Base-by-base conservation (phyloP, 2,113 vertebrate species). In the Rhinogobius similis region DNA sequence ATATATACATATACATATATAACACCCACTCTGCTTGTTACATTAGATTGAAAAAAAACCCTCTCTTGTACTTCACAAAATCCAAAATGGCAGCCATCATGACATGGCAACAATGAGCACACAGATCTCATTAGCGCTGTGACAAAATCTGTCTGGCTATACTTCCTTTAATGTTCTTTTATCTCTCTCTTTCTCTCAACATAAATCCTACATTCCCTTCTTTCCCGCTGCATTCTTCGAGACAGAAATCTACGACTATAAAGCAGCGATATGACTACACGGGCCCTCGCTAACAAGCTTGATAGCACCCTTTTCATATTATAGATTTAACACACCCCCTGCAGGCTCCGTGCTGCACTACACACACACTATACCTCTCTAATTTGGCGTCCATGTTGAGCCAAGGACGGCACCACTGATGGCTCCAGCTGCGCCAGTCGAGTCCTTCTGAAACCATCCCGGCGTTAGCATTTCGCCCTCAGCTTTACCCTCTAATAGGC, bases 401-500 rank as follows among this genome's bases (percentile, higher is more conserved):
- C 43, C 6, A 1, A 69, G 50, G 48, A 70, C 36, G 62, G 58
- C 36, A 14, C 36, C 29, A 66, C 39, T 10, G 58, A 24, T 44
- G 62, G n/a, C 32, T 69, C 65, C 65, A 61, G 38, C 27, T 65
- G 39, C 50, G 24, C 29, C 55, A 16, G 14, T 27, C 14, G 23
- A 50, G 48, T 18, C 32, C 0, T 2, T 27, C 62, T 61, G 21
- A 70, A 61, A 70, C 70, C 32, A 8, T 10, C 64, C 48, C 62
- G 21, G 29, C 10, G 55, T 66, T 70, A 36, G 13, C 27, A 68
- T 72, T 38, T 73, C 39, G 3, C 62, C 14, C 2, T 43, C 64
- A 24, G 55, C 64, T 74, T 67, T 8, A 70, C 55, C 27, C 44
- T 70, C 26, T 70, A 61, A 83, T 56, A 20, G 58, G 36, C 44